phyloP scores from a whole-genome alignment of 2,113 vertebrate genomes.

The Lophochroa leadbeateri region DNA sequence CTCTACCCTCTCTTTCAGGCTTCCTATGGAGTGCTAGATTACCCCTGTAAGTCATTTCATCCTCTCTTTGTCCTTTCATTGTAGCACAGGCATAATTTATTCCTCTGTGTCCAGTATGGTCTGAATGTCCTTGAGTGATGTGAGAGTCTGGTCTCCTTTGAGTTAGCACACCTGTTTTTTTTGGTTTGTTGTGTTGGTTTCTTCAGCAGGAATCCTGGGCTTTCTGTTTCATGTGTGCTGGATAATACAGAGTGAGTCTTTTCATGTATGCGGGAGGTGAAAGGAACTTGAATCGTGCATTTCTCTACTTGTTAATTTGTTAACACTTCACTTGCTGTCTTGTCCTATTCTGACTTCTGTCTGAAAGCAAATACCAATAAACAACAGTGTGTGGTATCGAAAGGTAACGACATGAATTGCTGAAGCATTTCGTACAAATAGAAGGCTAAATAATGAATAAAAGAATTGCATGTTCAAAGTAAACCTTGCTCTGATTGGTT shows the following conservation, averaged over 20 bases:
- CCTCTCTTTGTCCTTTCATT: not conserved
- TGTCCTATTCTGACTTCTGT: not conserved
- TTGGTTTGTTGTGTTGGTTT: not conserved
- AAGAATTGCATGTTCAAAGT: slow-evolving; percentile 55
- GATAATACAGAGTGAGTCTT: not conserved
- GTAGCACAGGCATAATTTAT: slow-evolving; percentile 18
- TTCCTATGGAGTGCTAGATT: not conserved
- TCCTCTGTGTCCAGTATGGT: not conserved
- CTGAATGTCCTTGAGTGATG: not conserved
- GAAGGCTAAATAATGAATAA: slow-evolving; percentile 15
- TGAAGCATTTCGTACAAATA: not conserved
- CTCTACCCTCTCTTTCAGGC: not conserved
- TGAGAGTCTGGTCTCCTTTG: not conserved
- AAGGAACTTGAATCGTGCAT: not conserved
- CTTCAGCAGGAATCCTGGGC: not conserved
- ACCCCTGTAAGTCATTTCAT: not conserved
- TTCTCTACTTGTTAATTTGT: slow-evolving; percentile 4
- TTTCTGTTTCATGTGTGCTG: not conserved
- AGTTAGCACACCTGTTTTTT: not conserved
- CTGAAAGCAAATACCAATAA: slow-evolving; percentile 33
- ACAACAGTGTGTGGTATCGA: not conserved
- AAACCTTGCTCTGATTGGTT: slow-evolving; percentile 42
- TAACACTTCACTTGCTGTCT: not conserved
- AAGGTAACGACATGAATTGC: not conserved
- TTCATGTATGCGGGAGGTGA: not conserved